A percentile compares a stretch with the other conserved stretches of the same genome.
These are phyloP conservation scores for Macquaria ambigua DNA, from an alignment of 2,113 vertebrate genomes.

Conservation along the genomic window DNA sequence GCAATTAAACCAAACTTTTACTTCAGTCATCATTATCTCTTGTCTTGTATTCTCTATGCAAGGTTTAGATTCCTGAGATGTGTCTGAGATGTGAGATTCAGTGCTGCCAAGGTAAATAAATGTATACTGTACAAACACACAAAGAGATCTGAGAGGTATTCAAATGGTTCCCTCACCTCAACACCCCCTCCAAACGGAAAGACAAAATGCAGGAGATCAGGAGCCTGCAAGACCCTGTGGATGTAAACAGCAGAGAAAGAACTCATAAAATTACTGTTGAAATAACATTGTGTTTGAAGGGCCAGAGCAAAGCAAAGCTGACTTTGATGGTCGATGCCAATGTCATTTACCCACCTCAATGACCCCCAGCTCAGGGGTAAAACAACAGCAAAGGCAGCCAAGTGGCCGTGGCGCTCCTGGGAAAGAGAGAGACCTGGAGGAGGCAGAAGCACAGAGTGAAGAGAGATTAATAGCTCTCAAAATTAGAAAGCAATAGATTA, in stretches of 20 bases:
- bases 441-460: neutral
- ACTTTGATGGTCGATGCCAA: neutral
- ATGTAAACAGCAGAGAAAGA: conserved; percentile 21
- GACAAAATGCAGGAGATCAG: conserved; percentile 24
- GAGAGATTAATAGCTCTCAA: conserved; percentile 27
- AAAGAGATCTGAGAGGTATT: neutral
- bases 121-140: neutral
- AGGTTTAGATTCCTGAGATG: conserved; percentile 3
- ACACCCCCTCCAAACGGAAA: conserved; percentile 26
- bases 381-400: conserved; percentile 51
- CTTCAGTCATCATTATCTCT: neutral
- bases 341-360: conserved; percentile 37
- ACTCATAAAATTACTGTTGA: neutral
- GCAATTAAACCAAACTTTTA: neutral
- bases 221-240: conserved; percentile 8
- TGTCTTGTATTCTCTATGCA: neutral
- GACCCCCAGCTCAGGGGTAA: conserved; percentile 37
- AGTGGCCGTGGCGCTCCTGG: conserved; percentile 45
- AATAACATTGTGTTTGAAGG: conserved; percentile 22
- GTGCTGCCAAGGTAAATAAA: neutral
- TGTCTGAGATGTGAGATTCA: neutral
- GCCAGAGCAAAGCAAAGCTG: neutral
- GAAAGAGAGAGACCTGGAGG: conserved; percentile 40
- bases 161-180: conserved; percentile 48
- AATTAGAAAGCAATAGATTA: conserved; percentile 28